Percentiles rank a stretch among this genome's conserved stretches.
Evolutionary conservation across 2,888 invertebrate genomes (phyloP).

Genomic region (Melieria omissa): DNA sequence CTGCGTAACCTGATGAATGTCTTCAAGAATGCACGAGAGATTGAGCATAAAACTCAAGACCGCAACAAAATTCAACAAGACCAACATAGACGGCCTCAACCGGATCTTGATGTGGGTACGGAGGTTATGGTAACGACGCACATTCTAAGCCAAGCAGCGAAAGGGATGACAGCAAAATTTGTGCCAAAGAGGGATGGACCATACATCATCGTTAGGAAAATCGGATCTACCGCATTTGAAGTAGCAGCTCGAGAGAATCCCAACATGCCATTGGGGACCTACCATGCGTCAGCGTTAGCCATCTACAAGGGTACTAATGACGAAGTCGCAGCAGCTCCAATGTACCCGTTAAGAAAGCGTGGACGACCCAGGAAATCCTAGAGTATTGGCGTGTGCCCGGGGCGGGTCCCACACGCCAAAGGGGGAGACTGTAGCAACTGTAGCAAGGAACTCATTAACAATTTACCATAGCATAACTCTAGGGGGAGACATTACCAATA

Average conservation of each 20-base stretch:
- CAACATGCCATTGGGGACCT: neutral
- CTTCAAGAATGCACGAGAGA: neutral
- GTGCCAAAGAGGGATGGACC: neutral
- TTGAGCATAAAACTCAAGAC: neutral
- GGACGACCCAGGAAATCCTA: no score
- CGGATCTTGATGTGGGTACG: neutral
- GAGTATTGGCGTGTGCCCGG: no score
- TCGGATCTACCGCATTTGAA: neutral
- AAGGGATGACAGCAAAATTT: neutral
- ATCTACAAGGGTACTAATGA: no score
- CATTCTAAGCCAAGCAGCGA: constrained; percentile 4
- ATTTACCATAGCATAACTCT: no score
- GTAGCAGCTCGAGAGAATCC: neutral
- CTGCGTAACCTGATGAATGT: constrained; percentile 17
- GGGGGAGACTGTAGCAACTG: no score
- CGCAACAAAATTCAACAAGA: neutral
- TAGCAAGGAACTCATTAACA: no score
- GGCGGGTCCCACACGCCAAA: no score
- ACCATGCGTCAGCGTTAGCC: neutral
- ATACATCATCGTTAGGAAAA: neutral
- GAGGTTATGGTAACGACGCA: neutral
- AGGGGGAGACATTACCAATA: no score
- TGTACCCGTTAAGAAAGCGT: no score
- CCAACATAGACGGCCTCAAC: neutral
- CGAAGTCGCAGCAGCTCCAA: no score